These are phyloP conservation scores for Mohoua ochrocephala DNA, from an alignment of 2,113 vertebrate species.

Conservation along the genomic window DNA sequence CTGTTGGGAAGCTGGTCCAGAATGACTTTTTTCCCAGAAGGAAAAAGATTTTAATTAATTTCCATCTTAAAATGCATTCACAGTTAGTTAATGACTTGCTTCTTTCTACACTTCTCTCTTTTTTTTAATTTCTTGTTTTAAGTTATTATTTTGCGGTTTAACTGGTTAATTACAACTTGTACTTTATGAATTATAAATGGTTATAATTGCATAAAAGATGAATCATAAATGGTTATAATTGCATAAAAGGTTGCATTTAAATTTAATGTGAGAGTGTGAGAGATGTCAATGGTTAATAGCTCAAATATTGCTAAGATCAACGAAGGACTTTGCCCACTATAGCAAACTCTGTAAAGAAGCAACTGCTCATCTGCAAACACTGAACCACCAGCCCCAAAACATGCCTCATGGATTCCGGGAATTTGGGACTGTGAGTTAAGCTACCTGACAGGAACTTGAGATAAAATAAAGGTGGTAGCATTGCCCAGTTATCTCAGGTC, in stretches of 20 bases:
- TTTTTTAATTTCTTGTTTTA: not conserved
- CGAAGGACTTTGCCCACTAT: not conserved
- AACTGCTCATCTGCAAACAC: not conserved
- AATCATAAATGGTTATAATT: not conserved
- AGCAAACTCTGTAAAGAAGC: not conserved
- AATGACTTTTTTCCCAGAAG: not conserved
- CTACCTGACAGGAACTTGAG: not conserved
- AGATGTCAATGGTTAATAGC: not conserved
- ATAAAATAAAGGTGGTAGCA: not conserved
- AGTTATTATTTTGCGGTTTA: not conserved
- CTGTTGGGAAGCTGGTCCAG: not conserved
- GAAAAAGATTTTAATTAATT: not conserved
- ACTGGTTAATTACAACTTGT: not conserved
- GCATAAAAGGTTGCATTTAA: not conserved
- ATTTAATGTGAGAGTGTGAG: not conserved
- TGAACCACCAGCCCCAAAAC: not conserved
- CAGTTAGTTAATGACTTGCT: not conserved
- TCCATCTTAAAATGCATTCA: not conserved
- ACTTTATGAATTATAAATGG: not conserved
- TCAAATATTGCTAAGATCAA: not conserved
- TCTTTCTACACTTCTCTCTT: not conserved
- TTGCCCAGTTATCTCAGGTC: not conserved
- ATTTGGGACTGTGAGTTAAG: not conserved
- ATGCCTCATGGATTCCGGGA: not conserved
- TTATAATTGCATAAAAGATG: not conserved